These are phyloP conservation scores for Todiramphus chloris DNA, from an alignment of 2,113 vertebrate species.

Conservation along the genomic window DNA sequence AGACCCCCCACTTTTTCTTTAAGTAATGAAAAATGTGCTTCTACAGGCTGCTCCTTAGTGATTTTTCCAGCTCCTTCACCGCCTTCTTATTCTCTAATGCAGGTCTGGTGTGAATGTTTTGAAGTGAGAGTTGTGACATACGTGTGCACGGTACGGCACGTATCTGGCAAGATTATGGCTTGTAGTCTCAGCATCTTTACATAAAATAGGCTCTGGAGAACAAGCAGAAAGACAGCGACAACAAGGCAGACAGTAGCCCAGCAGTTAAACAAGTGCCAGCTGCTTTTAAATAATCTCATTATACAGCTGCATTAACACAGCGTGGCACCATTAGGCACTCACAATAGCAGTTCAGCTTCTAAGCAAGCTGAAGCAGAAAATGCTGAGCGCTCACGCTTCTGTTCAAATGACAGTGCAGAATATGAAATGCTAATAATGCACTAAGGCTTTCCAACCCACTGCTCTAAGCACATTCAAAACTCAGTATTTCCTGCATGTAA, in stretches of 20 bases:
- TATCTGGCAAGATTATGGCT: not conserved
- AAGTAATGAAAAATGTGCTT: not conserved
- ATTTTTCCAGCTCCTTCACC: not conserved
- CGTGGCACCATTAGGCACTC: not conserved
- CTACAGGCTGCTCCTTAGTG: not conserved
- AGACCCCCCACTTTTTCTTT: not conserved
- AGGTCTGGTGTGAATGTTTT: not conserved
- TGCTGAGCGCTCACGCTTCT: not conserved
- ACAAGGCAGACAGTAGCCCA: not conserved
- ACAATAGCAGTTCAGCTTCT: not conserved
- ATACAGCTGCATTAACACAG: not conserved
- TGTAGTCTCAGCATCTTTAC: not conserved
- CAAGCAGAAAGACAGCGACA: not conserved
- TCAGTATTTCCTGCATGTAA: not conserved
- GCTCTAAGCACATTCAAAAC: not conserved
- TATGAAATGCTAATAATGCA: not conserved
- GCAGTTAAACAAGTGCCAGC: not conserved
- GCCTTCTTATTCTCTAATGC: not conserved
- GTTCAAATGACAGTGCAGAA: not conserved
- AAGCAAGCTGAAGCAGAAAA: not conserved
- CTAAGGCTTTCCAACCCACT: not conserved
- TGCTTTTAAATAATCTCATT: constrained; percentile 10
- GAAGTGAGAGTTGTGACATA: not conserved
- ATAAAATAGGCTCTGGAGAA: not conserved
- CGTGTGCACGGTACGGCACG: not conserved